Evolutionary conservation across 2,797 vertebrate genomes (phyloP), one percentile per base, ranked within the genome.

Genomic region (Manis pentadactyla): DNA sequence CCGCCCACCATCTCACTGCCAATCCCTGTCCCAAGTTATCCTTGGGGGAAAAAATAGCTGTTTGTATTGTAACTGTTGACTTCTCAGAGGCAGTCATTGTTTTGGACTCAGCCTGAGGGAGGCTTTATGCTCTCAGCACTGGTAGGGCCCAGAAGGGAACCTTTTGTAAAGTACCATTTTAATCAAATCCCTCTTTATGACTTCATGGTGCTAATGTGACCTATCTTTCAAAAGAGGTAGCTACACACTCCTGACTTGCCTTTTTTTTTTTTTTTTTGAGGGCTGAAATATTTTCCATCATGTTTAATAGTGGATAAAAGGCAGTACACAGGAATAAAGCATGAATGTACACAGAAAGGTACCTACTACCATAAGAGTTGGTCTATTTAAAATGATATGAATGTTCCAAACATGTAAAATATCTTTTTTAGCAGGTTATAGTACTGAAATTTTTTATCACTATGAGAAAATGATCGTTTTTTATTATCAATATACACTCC

Each of bases 131-230:
- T 75, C 31, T 85, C 63, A 46, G 51, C 39, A 8, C 14, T 74
- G 74, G 85, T 85, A 75, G 81, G 82, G 51, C 57, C 34, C 55
- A 17, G n/a, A n/a, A 75, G 81, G 73, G n/a, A 69, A 18, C 39
- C 46, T 86, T 84, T 55, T 63, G 34, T 82, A 61, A 86, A 83
- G 34, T 23, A 31, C 49, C 42, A 17, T 88, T 90, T 97, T 90
- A 91, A 73, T 95, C 82, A 82, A 27, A 39, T 39, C 37, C 37
- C 5, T 78, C 91, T 94, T 92, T 95, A 77, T 94, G 77, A 63
- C 59, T 92, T 46, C 25, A 10, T 90, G 71, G 73, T 85, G 73
- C 84, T 59, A 61, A 0, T 63, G 49, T 92, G 69, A 83, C 83
- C 59, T 92, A 23, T 66, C 71, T 74, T 90, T 90, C n/a, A 39